Evolutionary conservation across 1,140 invertebrate genomes (phyloP).

Genomic region (Drosophila lini): DNA sequence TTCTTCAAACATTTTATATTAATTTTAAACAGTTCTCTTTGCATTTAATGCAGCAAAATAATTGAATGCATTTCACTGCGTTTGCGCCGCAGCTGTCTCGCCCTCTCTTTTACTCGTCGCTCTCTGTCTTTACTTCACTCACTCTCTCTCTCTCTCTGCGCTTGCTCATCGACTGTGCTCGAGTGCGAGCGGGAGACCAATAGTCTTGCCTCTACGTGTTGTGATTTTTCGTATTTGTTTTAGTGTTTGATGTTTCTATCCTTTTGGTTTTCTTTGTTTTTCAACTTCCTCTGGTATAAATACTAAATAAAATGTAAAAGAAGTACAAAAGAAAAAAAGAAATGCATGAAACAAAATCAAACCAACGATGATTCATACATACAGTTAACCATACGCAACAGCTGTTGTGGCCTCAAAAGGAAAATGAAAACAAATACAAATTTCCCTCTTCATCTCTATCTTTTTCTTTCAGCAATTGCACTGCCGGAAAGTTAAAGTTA

Average conservation of each 20-base stretch:
- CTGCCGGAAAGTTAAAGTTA: slow-evolving; percentile 8
- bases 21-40: slow-evolving; percentile 10
- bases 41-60: slow-evolving; percentile 22
- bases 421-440: slow-evolving; percentile 17
- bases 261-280: slow-evolving; percentile 9
- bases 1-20: slow-evolving; percentile 4
- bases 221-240: slow-evolving; percentile 37
- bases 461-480: slow-evolving; percentile 15
- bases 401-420: slow-evolving; percentile 41
- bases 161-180: slow-evolving; percentile 10
- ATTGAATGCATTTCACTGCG: slow-evolving; percentile 47
- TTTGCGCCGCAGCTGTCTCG: slow-evolving; percentile 42
- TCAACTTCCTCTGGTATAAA: background rate
- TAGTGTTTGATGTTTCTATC: slow-evolving; percentile 12
- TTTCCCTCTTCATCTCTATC: slow-evolving; percentile 4
- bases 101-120: background rate
- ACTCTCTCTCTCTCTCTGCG: slow-evolving; percentile 25
- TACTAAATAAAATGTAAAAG: background rate
- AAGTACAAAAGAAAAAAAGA: background rate
- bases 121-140: slow-evolving; percentile 10
- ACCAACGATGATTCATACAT: background rate
- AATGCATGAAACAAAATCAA: background rate
- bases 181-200: slow-evolving; percentile 31
- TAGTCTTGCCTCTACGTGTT: slow-evolving; percentile 22
- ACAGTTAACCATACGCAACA: slow-evolving; percentile 36